Percentiles rank a stretch among this genome's conserved stretches.
Evolutionary conservation across 2,797 vertebrate genomes (phyloP).

Genomic region (Gephyroberyx darwinii): DNA sequence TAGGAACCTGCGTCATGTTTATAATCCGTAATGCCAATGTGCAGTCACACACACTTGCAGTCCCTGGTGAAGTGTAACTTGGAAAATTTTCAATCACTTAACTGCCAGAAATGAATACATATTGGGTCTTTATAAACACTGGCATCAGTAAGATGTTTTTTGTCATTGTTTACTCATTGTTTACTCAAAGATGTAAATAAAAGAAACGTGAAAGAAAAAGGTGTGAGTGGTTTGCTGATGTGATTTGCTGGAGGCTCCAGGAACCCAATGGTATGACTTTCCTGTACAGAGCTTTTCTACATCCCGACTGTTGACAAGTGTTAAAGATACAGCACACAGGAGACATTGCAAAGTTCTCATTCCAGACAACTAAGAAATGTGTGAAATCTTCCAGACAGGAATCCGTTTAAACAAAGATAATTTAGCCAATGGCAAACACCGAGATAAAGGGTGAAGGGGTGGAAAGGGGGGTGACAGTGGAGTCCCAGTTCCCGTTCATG

Average conservation of each 20-base stretch:
- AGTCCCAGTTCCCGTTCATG: constrained; percentile 35
- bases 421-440: constrained; percentile 27
- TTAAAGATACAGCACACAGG: constrained; percentile 62
- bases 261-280: too few species aligned
- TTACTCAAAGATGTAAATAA: constrained; percentile 29
- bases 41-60: too few species aligned
- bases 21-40: too few species aligned
- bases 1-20: too few species aligned
- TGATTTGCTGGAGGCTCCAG: too few species aligned
- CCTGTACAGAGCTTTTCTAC: constrained; percentile 15
- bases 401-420: too few species aligned
- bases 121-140: too few species aligned
- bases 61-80: too few species aligned
- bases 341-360: constrained; percentile 46
- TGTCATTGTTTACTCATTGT: not conserved
- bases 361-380: constrained; percentile 60
- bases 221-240: too few species aligned
- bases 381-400: constrained; percentile 34
- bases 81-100: too few species aligned
- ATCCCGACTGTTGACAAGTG: constrained; percentile 53
- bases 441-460: constrained; percentile 31
- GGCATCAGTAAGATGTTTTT: too few species aligned
- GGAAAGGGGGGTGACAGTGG: constrained; percentile 23
- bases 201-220: not conserved
- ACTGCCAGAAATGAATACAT: too few species aligned